These are phyloP conservation scores for Eonycteris spelaea DNA, from an alignment of 2,113 vertebrate species.

Conservation along the genomic window DNA sequence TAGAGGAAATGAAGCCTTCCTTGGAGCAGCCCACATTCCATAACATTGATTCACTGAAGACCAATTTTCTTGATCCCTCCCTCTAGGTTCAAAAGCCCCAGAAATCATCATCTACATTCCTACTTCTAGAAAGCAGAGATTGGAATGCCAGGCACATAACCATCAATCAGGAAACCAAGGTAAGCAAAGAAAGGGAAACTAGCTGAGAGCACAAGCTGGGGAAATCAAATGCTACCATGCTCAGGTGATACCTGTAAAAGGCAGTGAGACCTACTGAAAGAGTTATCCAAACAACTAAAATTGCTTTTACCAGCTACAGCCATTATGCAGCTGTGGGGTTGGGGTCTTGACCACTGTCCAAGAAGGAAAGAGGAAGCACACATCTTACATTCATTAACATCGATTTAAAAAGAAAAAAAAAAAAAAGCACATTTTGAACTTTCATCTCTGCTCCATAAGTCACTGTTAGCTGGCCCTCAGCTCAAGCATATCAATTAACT, in stretches of 20 bases:
- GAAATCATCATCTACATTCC: slow-evolving; percentile 49
- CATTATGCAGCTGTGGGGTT: neutral
- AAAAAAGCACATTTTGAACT: neutral
- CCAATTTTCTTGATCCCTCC: slow-evolving; percentile 28
- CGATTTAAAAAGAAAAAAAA: neutral
- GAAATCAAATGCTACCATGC: slow-evolving; percentile 29
- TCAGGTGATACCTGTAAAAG: neutral
- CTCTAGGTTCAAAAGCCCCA: slow-evolving; percentile 30
- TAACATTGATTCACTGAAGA: neutral
- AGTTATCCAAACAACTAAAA: slow-evolving; percentile 38
- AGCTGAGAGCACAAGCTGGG: slow-evolving; percentile 49
- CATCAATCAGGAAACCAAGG: slow-evolving; percentile 49
- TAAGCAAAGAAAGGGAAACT: slow-evolving; percentile 43
- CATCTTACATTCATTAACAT: neutral
- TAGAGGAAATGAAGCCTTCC: neutral
- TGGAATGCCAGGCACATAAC: slow-evolving; percentile 34
- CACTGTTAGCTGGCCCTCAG: neutral
- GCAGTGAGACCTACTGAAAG: slow-evolving; percentile 5
- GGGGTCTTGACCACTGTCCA: neutral
- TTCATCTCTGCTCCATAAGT: neutral
- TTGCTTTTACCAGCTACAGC: neutral
- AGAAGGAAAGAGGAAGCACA: neutral
- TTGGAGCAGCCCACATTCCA: neutral
- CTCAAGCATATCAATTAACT: slow-evolving; percentile 17
- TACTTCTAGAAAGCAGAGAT: slow-evolving; percentile 53